Evolutionary conservation across 2,797 vertebrate genomes (phyloP), one percentile per base, ranked within the genome.

Genomic region (Menidia menidia): DNA sequence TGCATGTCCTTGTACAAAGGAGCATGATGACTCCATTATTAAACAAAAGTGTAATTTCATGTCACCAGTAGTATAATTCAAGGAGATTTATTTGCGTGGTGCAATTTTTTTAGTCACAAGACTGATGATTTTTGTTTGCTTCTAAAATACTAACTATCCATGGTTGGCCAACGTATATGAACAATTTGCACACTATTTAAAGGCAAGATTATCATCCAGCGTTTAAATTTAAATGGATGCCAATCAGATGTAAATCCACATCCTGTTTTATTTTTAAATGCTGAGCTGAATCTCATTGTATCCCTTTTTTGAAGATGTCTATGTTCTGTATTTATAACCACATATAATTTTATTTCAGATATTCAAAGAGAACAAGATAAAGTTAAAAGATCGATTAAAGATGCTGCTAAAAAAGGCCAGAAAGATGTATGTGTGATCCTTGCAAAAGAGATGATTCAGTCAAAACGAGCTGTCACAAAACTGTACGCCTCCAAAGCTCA

Each of bases 321-420:
- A 6, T 12, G 1, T 61, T 12, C 57, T 50, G 14, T 54, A 19
- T 55, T 48, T 64, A 5, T 66, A 53, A 64, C 32, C 31, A 19
- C 25, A 25, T 50, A 0, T 3, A 5, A 13, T 68, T 54, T 78
- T 71, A 4, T 84, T 82, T 74, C 74, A 99, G 98, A 98, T 89
- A 99, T 99, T 81, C 96, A 98, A 92, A 95, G 97, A 78, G 98
- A 99, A 87, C 92, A 99, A 88, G 97, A 99, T 75, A 99, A 99
- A 80, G 98, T 99, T 35, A 99, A 99, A 85, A 90, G 96, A 50
- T 99, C 97, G 0, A 95, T 99, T 68, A 99, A 98, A 92, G 97
- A 98, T 69, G 96, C 97, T 54, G 98, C 97, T 75, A 99, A 96
- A 74, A 98, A 97, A 78, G 97, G 97, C 51, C 95, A 99, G 87